Base-by-base conservation (phyloP, 1,140 invertebrate species). In the Drosophila nebulosa region DNA sequence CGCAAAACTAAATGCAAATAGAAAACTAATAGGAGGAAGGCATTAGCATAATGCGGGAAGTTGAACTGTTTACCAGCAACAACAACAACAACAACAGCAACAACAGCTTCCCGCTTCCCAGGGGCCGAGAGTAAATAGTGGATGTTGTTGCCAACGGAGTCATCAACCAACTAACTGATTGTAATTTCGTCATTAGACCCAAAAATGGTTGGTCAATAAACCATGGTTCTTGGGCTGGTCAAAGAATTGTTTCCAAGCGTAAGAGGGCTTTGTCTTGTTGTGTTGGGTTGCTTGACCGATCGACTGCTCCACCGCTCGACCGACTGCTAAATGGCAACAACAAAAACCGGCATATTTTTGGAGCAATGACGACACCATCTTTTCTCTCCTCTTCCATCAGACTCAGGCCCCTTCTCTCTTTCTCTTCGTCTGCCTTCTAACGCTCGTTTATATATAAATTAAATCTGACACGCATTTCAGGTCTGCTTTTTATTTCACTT, bases 301-400 rank as follows among this genome's bases (percentile, higher is more conserved):
- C 79, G 79, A 84, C 79, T 68, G 68, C 68, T 50, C 55, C 2
- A 32, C 30, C 79, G 79, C 76, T 75, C 72, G 68, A 71, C 51
- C 56, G 4, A 36, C 46, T 60, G 50, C 50, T n/a, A 64, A 35
- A 63, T 56, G 32, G 50, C 56, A 66, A 39, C 56, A 57, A 58
- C 63, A 61, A 60, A 60, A 36, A 58, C 70, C 60, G 72, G 68
- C 72, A 64, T 78, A 72, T 88, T 88, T 81, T 88, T 52, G 78
- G 58, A 57, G 27, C 77, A 69, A 75, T 86, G 81, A 86, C 81
- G 81, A 86, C 70, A 75, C 60, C 70, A 46, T 18, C 16, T 55
- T 18, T 30, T 42, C 39, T 7, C 4, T n/a, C 56, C 62, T 16
- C 39, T 35, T 24, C 18, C 14, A 12, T 14, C 2, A 24, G 2